phyloP scores from a whole-genome alignment of 2,888 invertebrate species.

The Ashinkailepas kermadecensis region DNA sequence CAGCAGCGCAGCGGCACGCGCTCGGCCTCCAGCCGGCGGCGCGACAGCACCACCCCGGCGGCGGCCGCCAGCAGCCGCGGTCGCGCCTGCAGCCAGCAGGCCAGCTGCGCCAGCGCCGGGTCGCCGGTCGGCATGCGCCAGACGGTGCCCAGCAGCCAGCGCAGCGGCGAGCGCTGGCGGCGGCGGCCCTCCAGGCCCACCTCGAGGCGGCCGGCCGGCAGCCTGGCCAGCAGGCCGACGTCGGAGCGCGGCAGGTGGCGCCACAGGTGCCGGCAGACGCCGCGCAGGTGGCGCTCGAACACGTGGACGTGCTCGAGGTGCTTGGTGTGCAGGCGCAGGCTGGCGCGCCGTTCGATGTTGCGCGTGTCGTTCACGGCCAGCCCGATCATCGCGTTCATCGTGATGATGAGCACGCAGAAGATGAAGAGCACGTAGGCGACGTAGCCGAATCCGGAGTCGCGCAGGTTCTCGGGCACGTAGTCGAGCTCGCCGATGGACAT shows the following conservation, averaged over 20 bases:
- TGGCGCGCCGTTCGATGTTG: background rate
- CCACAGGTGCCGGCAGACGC: background rate
- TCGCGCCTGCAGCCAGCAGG: background rate
- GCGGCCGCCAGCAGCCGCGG: constrained; percentile 10
- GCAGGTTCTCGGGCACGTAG: background rate
- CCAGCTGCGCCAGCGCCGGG: background rate
- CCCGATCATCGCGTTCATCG: constrained; percentile 22
- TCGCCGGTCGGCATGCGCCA: background rate
- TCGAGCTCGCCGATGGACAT: background rate
- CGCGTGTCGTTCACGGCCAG: constrained; percentile 18
- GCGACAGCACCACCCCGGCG: background rate
- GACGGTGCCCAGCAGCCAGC: background rate
- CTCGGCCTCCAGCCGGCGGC: background rate
- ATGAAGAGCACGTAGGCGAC: constrained; percentile 18
- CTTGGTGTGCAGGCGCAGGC: constrained; percentile 3
- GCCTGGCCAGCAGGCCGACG: background rate
- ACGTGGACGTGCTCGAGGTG: constrained; percentile 9
- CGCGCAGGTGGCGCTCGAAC: background rate
- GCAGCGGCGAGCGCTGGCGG: background rate
- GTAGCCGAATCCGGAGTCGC: constrained; percentile 18
- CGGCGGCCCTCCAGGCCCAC: background rate
- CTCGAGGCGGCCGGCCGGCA: background rate
- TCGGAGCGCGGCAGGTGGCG: background rate
- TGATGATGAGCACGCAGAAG: constrained; percentile 22
- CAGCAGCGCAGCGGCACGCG: background rate